Evolutionary conservation across 2,888 invertebrate species (phyloP), one percentile per base, ranked within the genome.

Genomic region (Tachystola acroxantha): DNA sequence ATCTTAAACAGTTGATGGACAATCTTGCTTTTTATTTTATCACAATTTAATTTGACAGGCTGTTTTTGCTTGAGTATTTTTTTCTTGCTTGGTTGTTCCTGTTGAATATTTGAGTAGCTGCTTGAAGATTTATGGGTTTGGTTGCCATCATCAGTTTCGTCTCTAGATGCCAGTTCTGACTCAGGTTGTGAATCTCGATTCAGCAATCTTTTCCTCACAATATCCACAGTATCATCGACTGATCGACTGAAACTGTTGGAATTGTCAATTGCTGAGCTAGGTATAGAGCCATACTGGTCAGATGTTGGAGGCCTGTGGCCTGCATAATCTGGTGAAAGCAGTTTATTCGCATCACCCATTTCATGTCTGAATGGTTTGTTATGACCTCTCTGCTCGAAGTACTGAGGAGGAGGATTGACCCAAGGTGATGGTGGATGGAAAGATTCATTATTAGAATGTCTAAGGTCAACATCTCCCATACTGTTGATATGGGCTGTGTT

Each of bases 1-100:
- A 88, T 84, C 57, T 82, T 86, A 45, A 88, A 87, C 1, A 88
- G 56, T 56, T 88, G 78, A 43, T 84, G 73, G 14, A 87, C 78
- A 59, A 88, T 88, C 57, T 86, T 87, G 37, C 70, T 71, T 66
- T 85, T 86, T 37, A 86, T 81, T 62, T 78, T 76, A 36, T 78
- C 68, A 70, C 81, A 84, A 54, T 77, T 75, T 32, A 53, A 57
- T 51, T 70, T 76, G 32, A 56, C 57, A 52, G 57, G 64, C 42
- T 53, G 60, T 50, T 37, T 65, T 34, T 62, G 69, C 37, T 55
- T 66, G 33, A 64, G 70, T 39, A 54, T 48, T 43, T 58, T 69
- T 42, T 64, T 76, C 35, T 68, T 78, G 1, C 50, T 45, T 25
- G 72, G 65, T 42, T 59, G 66, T 28, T 74, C 76, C 48, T 62